phyloP scores from a whole-genome alignment of 2,888 invertebrate species.

The Drosophila pseudotakahashii region DNA sequence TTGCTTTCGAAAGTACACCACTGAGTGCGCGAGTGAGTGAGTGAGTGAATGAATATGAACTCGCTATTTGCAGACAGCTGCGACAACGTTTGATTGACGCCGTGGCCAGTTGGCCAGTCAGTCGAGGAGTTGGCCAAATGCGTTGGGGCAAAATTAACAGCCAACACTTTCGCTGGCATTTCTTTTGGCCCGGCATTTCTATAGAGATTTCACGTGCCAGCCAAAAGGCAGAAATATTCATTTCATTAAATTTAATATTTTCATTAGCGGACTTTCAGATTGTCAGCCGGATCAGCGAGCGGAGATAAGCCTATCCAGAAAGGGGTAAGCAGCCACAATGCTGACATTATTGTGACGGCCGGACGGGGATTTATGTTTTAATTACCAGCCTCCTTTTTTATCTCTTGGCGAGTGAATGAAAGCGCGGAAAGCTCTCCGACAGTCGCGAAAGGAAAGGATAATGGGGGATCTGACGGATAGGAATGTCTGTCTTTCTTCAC shows the following conservation, averaged over 20 bases:
- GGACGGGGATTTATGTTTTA: conserved; percentile 61
- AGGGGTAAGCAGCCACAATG: conserved; percentile 33
- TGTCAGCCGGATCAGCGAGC: conserved; percentile 41
- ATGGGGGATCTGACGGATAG: conserved; percentile 18
- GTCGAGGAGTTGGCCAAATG: conserved; percentile 58
- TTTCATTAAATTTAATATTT: conserved; percentile 76
- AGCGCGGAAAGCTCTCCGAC: conserved; percentile 39
- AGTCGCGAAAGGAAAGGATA: conserved; percentile 65
- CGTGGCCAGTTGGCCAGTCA: conserved; percentile 42
- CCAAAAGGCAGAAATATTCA: conserved; percentile 65
- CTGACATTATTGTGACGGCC: conserved; percentile 58
- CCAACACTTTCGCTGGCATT: conserved; percentile 72
- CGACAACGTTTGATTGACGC: conserved; percentile 53
- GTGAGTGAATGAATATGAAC: conserved; percentile 29
- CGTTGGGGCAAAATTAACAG: conserved; percentile 69
- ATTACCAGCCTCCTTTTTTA: conserved; percentile 56
- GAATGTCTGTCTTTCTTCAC: conserved; percentile 30
- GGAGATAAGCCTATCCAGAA: conserved; percentile 49
- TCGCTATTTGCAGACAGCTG: conserved; percentile 36
- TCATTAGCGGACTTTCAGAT: conserved; percentile 72
- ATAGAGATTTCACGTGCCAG: conserved; percentile 47
- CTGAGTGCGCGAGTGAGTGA: conserved; percentile 10
- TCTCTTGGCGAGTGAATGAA: conserved; percentile 42
- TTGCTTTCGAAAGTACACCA: conserved; percentile 71
- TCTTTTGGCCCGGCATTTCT: conserved; percentile 54